Conservation (phyloP, 2,888 invertebrate genomes). For the Cantharis nigra region DNA sequence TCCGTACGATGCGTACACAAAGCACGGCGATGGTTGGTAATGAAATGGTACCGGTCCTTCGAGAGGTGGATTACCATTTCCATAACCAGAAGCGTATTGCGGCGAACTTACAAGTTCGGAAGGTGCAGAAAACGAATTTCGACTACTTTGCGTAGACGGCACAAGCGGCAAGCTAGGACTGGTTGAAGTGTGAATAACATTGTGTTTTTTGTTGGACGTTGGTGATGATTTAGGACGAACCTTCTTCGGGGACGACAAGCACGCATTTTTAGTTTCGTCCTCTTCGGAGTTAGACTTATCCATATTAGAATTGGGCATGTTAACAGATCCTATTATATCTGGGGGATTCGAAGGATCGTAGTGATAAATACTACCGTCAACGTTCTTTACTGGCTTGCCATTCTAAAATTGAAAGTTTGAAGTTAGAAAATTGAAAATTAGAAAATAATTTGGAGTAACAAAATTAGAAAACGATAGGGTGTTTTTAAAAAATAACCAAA, state of each 20-base stretch:
- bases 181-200: slow-evolving; percentile 49
- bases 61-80: slow-evolving; percentile 33
- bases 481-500: background rate
- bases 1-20: slow-evolving; percentile 51
- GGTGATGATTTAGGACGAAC: slow-evolving; percentile 39
- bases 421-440: background rate
- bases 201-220: slow-evolving; percentile 42
- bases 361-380: slow-evolving; percentile 77
- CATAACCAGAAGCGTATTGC: slow-evolving; percentile 39
- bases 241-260: slow-evolving; percentile 43
- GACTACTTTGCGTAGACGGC: slow-evolving; percentile 41
- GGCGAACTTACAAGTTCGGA: slow-evolving; percentile 32
- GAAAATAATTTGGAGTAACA: background rate
- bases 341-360: slow-evolving; percentile 75
- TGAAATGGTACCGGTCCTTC: slow-evolving; percentile 34
- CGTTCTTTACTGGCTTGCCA: slow-evolving; percentile 74
- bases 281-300: slow-evolving; percentile 36
- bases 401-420: slow-evolving; percentile 56
- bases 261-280: slow-evolving; percentile 29
- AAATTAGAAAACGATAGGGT: background rate
- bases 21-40: slow-evolving; percentile 46
- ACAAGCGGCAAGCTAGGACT: slow-evolving; percentile 53
- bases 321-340: slow-evolving; percentile 35
- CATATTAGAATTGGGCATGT: slow-evolving; percentile 11
- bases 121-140: slow-evolving; percentile 33